phyloP scores from a whole-genome alignment of 2,888 invertebrate species.

The Gymnosoma rotundatum region DNA sequence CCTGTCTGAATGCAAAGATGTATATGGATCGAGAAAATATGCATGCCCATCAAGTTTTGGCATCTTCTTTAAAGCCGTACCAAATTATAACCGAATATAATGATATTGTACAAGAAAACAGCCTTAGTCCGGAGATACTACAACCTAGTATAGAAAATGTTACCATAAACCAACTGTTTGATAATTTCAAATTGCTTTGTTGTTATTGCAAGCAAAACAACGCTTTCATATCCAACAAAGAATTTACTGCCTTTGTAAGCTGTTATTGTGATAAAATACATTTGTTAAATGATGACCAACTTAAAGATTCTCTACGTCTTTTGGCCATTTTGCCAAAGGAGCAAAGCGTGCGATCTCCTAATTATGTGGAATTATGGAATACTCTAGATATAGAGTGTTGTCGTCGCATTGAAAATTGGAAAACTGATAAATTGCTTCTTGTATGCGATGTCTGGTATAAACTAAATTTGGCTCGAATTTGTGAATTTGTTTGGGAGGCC shows the following conservation, averaged over 20 bases:
- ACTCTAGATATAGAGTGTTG: slow-evolving; percentile 87
- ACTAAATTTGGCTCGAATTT: slow-evolving; percentile 83
- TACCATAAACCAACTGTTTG: slow-evolving; percentile 71
- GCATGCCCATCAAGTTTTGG: slow-evolving; percentile 78
- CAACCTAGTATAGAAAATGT: not conserved
- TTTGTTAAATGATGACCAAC: slow-evolving; percentile 84
- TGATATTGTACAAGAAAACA: not conserved
- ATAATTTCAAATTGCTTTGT: slow-evolving; percentile 74
- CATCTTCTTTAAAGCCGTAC: slow-evolving; percentile 75
- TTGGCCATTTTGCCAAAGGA: slow-evolving; percentile 84
- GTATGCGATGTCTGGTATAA: slow-evolving; percentile 86
- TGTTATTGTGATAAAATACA: slow-evolving; percentile 83
- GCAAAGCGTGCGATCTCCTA: slow-evolving; percentile 83
- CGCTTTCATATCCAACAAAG: slow-evolving; percentile 74
- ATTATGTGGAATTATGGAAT: slow-evolving; percentile 86
- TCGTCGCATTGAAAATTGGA: slow-evolving; percentile 83
- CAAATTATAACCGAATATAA: slow-evolving; percentile 73
- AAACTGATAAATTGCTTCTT: slow-evolving; percentile 83
- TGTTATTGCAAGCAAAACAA: slow-evolving; percentile 74
- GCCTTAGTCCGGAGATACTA: not conserved
- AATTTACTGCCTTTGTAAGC: slow-evolving; percentile 75
- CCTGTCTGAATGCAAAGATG: slow-evolving; percentile 70
- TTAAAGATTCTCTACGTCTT: slow-evolving; percentile 83
- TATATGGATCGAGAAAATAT: slow-evolving; percentile 79
- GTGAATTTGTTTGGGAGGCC: slow-evolving; percentile 84